Percentiles rank a stretch among this genome's conserved stretches.
Evolutionary conservation across 53 echinoderm and acorn worm genomes (phyloP).

Genomic region (Luidia sarsii): DNA sequence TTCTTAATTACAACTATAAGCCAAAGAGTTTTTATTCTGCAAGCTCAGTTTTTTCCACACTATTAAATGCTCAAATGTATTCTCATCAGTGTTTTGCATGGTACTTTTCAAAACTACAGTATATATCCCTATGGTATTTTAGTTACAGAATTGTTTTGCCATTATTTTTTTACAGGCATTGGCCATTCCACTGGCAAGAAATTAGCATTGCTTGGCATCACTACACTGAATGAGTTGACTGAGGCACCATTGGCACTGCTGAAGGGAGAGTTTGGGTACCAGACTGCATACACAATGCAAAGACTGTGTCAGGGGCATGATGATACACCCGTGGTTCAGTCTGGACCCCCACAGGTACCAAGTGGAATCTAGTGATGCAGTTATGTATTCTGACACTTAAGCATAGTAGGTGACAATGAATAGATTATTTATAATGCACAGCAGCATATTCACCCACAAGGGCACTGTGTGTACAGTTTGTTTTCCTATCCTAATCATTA

Average conservation of each 20-base stretch:
- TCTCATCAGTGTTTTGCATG: too few relatives aligned
- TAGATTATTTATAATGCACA: too few relatives aligned
- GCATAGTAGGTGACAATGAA: background rate
- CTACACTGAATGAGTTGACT: constrained; percentile 65
- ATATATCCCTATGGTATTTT: too few relatives aligned
- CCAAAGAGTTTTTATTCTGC: too few relatives aligned
- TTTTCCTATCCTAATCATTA: too few relatives aligned
- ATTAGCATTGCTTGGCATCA: constrained; percentile 71
- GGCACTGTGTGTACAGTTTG: too few relatives aligned
- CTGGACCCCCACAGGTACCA: constrained; percentile 88
- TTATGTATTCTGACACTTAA: background rate
- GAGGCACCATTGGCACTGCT: constrained; percentile 50
- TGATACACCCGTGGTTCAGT: constrained; percentile 66
- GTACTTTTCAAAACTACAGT: too few relatives aligned
- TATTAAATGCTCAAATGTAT: too few relatives aligned
- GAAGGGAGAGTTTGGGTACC: constrained; percentile 69
- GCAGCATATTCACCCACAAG: too few relatives aligned
- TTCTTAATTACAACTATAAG: too few relatives aligned
- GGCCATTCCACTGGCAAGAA: constrained; percentile 88
- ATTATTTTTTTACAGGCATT: constrained; percentile 85
- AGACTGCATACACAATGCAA: constrained; percentile 70
- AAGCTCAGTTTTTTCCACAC: too few relatives aligned
- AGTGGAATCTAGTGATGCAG: background rate
- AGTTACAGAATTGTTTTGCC: too few relatives aligned
- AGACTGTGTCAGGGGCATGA: constrained; percentile 79